Conservation (phyloP, 2,888 invertebrate species). For the Eremobia ochroleuca region DNA sequence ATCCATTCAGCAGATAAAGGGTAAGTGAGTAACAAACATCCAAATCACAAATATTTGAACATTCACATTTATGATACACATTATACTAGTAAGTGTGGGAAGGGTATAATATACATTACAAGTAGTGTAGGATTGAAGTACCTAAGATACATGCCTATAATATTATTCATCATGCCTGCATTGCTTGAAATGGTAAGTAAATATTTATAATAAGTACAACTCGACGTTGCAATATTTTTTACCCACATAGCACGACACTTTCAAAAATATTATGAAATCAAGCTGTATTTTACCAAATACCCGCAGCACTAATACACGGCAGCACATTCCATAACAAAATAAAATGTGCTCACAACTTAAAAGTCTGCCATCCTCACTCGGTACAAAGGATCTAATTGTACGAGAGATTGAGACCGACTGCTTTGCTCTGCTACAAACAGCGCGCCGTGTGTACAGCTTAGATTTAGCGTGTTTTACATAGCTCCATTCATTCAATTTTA, state of each 20-base stretch:
- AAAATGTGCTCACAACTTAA: slow-evolving; percentile 23
- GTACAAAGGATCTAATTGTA: slow-evolving; percentile 39
- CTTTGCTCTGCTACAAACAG: slow-evolving; percentile 9
- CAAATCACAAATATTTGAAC: neutral
- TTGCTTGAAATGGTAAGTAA: no score
- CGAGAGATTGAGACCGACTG: slow-evolving; percentile 22
- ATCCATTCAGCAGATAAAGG: neutral
- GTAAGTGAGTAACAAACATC: neutral
- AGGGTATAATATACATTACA: neutral
- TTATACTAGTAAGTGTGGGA: no score
- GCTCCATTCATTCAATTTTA: neutral
- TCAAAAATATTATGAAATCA: neutral
- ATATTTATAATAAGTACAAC: no score
- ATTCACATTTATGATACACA: neutral
- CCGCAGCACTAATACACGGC: neutral
- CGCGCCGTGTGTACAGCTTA: slow-evolving; percentile 23
- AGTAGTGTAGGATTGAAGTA: no score
- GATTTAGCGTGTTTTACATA: neutral
- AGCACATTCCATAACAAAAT: slow-evolving; percentile 1
- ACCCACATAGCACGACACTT: neutral
- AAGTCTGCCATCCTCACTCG: slow-evolving; percentile 2
- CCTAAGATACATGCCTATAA: no score
- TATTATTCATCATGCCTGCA: no score
- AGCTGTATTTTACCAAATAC: no score
- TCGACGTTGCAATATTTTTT: neutral